Percentiles rank a stretch among this genome's conserved stretches.
Evolutionary conservation across 35 echinoderm and acorn worm species (phyloP).

Genomic region (Diadema setosum): DNA sequence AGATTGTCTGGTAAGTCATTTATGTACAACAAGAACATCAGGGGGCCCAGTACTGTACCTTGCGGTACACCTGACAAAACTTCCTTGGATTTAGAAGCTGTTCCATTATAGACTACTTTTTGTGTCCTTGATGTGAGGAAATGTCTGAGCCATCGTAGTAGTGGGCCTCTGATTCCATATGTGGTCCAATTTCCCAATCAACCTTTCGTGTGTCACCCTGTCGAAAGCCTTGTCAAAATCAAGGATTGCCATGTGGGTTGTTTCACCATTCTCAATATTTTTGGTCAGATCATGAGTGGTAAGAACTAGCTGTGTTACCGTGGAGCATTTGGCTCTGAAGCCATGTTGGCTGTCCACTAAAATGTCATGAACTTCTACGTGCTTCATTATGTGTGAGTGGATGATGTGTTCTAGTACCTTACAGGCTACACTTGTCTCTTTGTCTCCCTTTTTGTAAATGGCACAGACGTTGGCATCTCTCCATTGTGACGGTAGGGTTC

Average conservation of each 20-base stretch:
- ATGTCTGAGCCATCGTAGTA: neutral
- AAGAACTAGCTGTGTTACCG: neutral
- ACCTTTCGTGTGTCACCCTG: neutral
- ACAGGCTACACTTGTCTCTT: neutral
- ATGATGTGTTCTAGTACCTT: conserved; percentile 44
- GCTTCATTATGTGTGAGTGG: neutral
- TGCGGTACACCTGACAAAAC: neutral
- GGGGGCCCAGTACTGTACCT: neutral
- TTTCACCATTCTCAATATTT: neutral
- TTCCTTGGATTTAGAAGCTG: neutral
- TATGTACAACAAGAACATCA: neutral
- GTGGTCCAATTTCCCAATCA: neutral
- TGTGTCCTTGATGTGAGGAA: neutral
- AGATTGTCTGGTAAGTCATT: neutral
- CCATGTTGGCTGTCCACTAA: conserved; percentile 27
- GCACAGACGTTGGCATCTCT: neutral
- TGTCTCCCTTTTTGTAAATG: conserved; percentile 21
- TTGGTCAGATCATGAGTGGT: neutral
- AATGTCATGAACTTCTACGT: conserved; percentile 9
- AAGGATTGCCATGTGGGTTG: conserved; percentile 4
- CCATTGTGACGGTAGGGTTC: conserved; percentile 3
- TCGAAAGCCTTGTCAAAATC: conserved; percentile 36
- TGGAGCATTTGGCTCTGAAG: neutral
- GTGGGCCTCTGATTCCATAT: neutral
- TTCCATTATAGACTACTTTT: neutral